phyloP scores from a whole-genome alignment of 2,797 vertebrate species.

The Chaetodon trifasciatus region DNA sequence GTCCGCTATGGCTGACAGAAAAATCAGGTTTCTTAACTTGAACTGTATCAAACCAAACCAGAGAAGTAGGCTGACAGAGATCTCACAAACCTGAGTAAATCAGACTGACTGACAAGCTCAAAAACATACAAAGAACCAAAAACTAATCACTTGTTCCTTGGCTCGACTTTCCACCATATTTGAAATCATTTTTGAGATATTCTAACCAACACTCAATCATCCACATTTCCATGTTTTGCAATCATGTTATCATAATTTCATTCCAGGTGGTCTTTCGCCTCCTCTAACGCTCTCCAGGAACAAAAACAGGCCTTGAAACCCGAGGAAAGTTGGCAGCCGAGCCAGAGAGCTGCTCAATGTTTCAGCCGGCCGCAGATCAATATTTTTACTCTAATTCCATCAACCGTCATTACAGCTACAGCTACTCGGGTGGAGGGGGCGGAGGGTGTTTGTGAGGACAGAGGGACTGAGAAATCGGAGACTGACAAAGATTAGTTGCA shows the following conservation, averaged over 20 bases:
- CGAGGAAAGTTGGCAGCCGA: slow-evolving; percentile 38
- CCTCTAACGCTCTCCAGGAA: slow-evolving; percentile 37
- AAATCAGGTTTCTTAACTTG: background rate
- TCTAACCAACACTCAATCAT: slow-evolving; percentile 14
- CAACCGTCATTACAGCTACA: slow-evolving; percentile 48
- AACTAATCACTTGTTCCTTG: background rate
- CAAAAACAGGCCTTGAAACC: slow-evolving; percentile 55
- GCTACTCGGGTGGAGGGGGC: slow-evolving; percentile 6
- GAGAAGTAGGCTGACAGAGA: background rate
- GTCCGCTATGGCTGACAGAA: background rate
- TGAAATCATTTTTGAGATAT: background rate
- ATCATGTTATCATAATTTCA: slow-evolving; percentile 37
- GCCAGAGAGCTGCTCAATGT: slow-evolving; percentile 41
- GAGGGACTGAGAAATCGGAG: slow-evolving; percentile 17
- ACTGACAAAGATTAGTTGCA: slow-evolving; percentile 40
- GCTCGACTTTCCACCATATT: background rate
- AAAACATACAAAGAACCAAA: background rate
- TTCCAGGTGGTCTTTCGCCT: slow-evolving; percentile 29
- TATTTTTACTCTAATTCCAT: slow-evolving; percentile 74
- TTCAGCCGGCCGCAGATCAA: slow-evolving; percentile 64
- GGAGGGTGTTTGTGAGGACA: slow-evolving; percentile 25
- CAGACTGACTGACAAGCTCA: background rate
- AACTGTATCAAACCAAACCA: background rate
- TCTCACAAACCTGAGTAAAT: background rate
- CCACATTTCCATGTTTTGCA: slow-evolving; percentile 23